These are phyloP conservation scores for Drosophila baimaii DNA, from an alignment of 1,140 invertebrate species.

Conservation along the genomic window DNA sequence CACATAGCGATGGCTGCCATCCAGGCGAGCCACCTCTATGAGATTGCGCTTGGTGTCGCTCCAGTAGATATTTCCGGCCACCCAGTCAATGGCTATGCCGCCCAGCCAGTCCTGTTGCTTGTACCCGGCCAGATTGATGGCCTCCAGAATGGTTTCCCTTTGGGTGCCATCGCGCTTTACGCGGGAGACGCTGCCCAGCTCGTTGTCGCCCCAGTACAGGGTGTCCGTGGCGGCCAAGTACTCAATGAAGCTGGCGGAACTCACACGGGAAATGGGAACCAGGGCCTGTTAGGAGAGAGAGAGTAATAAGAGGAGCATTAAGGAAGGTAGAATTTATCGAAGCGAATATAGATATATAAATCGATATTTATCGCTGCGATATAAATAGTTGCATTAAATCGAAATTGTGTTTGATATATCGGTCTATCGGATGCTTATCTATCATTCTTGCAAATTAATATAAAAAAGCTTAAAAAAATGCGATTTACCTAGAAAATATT, in stretches of 20 bases:
- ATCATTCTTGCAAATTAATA: too few relatives aligned
- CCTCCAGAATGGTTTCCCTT: constrained; percentile 86
- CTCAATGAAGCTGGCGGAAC: constrained; percentile 90
- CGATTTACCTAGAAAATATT: too few relatives aligned
- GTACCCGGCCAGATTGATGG: constrained; percentile 85
- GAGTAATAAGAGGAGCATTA: too few relatives aligned
- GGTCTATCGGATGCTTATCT: too few relatives aligned
- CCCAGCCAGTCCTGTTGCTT: constrained; percentile 82
- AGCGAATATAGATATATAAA: too few relatives aligned
- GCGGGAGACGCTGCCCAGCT: constrained; percentile 89
- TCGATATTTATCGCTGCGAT: too few relatives aligned
- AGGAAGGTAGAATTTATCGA: too few relatives aligned
- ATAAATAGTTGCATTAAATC: too few relatives aligned
- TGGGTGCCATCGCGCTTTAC: constrained; percentile 91
- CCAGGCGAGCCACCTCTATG: constrained; percentile 92
- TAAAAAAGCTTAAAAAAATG: too few relatives aligned
- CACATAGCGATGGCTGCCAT: constrained; percentile 92
- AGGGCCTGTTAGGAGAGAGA: constrained; percentile 85
- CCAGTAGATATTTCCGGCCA: constrained; percentile 95
- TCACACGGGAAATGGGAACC: constrained; percentile 91
- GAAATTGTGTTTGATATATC: too few relatives aligned
- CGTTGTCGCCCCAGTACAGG: constrained; percentile 93
- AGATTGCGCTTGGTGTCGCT: constrained; percentile 93
- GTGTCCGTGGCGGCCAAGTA: constrained; percentile 89
- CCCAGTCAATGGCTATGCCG: constrained; percentile 92